A percentile compares a stretch with the other conserved stretches of the same genome.
Evolutionary conservation across 92 coral and sea anemone species (phyloP).

Genomic region (Pocillopora meandrina): DNA sequence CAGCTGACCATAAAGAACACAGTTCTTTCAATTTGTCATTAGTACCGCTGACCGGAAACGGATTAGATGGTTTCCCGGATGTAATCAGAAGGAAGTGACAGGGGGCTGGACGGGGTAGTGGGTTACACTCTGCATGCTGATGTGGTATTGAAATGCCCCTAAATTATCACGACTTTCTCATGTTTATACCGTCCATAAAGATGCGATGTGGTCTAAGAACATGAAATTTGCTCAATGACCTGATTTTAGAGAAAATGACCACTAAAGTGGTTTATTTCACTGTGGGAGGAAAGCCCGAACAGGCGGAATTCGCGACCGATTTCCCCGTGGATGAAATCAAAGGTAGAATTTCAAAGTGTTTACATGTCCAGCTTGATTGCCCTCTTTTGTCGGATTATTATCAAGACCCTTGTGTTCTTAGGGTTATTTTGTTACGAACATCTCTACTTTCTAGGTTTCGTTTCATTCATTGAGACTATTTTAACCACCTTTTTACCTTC

Average conservation of each 20-base stretch:
- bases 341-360: slow-evolving; percentile 47
- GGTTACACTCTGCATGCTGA: too few relatives aligned
- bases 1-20: slow-evolving; percentile 52
- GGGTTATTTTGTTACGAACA: background rate
- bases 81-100: slow-evolving; percentile 28
- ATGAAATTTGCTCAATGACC: slow-evolving; percentile 20
- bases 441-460: background rate
- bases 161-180: background rate
- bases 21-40: background rate
- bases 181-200: background rate
- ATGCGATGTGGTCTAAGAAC: slow-evolving; percentile 13
- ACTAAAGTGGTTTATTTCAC: slow-evolving; percentile 84
- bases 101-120: background rate
- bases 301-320: slow-evolving; percentile 79
- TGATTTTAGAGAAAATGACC: slow-evolving; percentile 62
- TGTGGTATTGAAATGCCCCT: background rate
- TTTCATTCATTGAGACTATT: background rate
- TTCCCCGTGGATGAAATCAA: slow-evolving; percentile 82
- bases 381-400: slow-evolving; percentile 16
- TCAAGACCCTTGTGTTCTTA: slow-evolving; percentile 2
- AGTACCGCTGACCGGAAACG: slow-evolving; percentile 7
- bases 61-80: slow-evolving; percentile 15
- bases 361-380: slow-evolving; percentile 11
- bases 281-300: slow-evolving; percentile 81
- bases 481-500: background rate